Evolutionary conservation across 53 echinoderm and acorn worm species (phyloP), one percentile per base, ranked within the genome.

Genomic region (Hippasteria phrygiana): DNA sequence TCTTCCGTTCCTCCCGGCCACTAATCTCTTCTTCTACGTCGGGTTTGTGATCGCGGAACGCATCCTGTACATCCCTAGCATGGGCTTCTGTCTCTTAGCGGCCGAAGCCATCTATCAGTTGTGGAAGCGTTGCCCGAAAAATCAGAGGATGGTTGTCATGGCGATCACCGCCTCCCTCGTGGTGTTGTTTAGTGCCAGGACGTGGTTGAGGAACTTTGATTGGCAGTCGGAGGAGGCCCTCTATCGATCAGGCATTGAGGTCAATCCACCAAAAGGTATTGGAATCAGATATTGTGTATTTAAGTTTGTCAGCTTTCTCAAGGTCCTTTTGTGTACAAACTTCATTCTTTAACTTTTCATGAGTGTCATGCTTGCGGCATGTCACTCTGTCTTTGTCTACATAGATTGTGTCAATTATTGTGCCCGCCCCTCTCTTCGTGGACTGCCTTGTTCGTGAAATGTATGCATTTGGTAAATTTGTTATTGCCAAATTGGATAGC

Each of bases 41-140:
- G 99, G 99, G 33, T 99, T 99, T 47, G 99, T 99, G 59, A 74
- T 99, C 0, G 99, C 99, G 0, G 99, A 99, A 55, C 93, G 99
- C 14, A 93, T 99, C 80, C 88, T 99, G n/a, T 99, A 99, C 86
- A 99, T 99, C 66, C 96, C 99, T 0, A 99, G 99, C 59, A 87
- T 99, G 69, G 99, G 99, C 31, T 92, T 88, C 64, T 99, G 95
- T 83, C 74, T 99, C 50, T 66, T 93, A 22, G 63, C 92, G 29
- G 99, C 93, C 33, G 89, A 87, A 50, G 94, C 91, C 40, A 73
- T 74, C 39, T 73, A 93, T 53, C 93, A 95, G 55, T 32, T 95
- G 2, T 78, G 88, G 88, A 76, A 73, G 53, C 88, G 74, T 37
- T 37, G 75, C 28, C 72, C 48, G 11, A 56, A 51, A 45, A 53